Percentiles rank a stretch among this genome's conserved stretches.
Conservation (phyloP, 2,888 invertebrate species). For the Agrochola lychnidis region DNA sequence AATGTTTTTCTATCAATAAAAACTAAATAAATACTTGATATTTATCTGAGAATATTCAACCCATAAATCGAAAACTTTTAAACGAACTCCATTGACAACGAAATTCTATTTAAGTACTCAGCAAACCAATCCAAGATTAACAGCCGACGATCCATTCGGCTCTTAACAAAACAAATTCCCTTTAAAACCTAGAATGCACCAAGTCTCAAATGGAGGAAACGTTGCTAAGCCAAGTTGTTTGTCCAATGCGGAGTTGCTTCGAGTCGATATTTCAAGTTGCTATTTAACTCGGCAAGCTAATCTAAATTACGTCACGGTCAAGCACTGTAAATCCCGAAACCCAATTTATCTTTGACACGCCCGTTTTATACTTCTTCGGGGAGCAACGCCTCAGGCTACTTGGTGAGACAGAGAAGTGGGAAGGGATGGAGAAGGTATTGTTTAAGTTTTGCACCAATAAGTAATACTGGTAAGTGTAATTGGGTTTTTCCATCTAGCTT, state of each 20-base stretch:
- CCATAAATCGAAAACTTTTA: constrained; percentile 26
- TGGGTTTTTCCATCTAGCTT: not conserved
- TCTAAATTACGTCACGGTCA: constrained; percentile 78
- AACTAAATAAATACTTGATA: not conserved
- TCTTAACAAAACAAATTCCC: constrained; percentile 56
- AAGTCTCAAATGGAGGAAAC: constrained; percentile 48
- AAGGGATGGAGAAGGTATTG: constrained; percentile 52
- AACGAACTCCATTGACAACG: constrained; percentile 32
- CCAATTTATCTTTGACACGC: constrained; percentile 81
- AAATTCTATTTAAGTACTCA: constrained; percentile 32
- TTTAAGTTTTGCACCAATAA: not conserved
- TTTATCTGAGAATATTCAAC: not conserved
- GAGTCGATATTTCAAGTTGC: constrained; percentile 64
- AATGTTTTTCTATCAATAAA: not conserved
- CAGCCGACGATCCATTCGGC: constrained; percentile 45
- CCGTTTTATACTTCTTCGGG: constrained; percentile 73
- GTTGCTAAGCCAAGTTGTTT: constrained; percentile 57
- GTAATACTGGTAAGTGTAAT: not conserved
- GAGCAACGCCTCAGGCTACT: constrained; percentile 63
- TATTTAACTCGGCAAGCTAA: constrained; percentile 72
- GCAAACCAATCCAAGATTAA: constrained; percentile 44
- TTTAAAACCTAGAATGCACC: constrained; percentile 51
- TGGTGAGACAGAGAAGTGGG: constrained; percentile 17
- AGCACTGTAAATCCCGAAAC: constrained; percentile 76
- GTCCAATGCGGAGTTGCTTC: constrained; percentile 62